phyloP scores from a whole-genome alignment of 2,888 invertebrate genomes.

The Calliopum simillimum region DNA sequence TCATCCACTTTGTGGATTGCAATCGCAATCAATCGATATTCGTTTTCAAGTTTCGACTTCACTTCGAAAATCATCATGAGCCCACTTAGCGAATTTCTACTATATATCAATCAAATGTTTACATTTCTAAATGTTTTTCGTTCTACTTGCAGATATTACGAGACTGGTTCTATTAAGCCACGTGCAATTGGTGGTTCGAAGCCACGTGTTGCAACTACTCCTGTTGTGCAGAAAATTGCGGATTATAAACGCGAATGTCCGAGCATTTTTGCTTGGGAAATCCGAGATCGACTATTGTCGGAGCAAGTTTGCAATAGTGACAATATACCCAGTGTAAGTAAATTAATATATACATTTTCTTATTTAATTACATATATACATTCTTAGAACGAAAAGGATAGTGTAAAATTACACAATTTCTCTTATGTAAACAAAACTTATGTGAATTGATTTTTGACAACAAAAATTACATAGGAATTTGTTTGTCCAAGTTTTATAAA shows the following conservation, averaged over 20 bases:
- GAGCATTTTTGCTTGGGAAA: constrained; percentile 99
- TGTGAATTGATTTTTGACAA: too few species aligned
- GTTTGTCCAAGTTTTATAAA: too few species aligned
- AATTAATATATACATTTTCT: constrained; percentile 13
- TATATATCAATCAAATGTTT: too few species aligned
- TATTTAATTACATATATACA: too few species aligned
- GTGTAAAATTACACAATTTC: background rate
- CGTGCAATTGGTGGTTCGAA: constrained; percentile 97
- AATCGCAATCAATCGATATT: too few species aligned
- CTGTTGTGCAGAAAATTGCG: constrained; percentile 94
- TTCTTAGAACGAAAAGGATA: background rate
- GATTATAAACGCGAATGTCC: constrained; percentile 98
- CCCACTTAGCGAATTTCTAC: too few species aligned
- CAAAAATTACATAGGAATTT: too few species aligned
- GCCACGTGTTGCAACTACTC: constrained; percentile 93
- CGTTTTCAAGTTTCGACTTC: too few species aligned
- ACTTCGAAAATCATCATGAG: too few species aligned
- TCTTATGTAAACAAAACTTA: background rate
- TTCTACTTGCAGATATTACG: constrained; percentile 85
- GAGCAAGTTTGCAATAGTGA: constrained; percentile 98
- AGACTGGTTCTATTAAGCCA: constrained; percentile 97
- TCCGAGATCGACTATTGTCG: constrained; percentile 90
- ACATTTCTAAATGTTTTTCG: too few species aligned
- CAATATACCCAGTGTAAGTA: constrained; percentile 97
- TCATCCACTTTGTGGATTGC: too few species aligned